A percentile compares a stretch with the other conserved stretches of the same genome.
Conservation (phyloP, 2,113 vertebrate species). For the Uropsilus gracilis region DNA sequence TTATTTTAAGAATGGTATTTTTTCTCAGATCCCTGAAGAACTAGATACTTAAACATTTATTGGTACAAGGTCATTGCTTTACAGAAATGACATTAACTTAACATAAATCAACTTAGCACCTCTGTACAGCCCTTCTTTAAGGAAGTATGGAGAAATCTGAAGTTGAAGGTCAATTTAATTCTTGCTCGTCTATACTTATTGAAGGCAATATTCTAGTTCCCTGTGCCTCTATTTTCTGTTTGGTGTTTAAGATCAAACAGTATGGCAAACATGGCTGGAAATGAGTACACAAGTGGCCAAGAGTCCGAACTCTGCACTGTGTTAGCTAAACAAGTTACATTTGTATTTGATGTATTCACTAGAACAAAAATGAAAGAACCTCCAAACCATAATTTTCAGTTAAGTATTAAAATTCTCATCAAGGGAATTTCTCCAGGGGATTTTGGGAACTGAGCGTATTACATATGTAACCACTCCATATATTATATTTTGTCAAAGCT, state of each 20-base stretch:
- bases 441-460: not conserved
- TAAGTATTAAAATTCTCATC: slow-evolving; percentile 20
- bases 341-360: not conserved
- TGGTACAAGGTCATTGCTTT: slow-evolving; percentile 67
- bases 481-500: not conserved
- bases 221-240: slow-evolving; percentile 13
- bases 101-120: slow-evolving; percentile 70
- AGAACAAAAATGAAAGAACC: slow-evolving; percentile 53
- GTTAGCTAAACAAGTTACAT: slow-evolving; percentile 38
- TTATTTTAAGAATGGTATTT: slow-evolving; percentile 65
- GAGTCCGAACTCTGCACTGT: not conserved
- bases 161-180: slow-evolving; percentile 66
- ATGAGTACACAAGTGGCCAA: not conserved
- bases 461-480: not conserved
- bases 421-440: not conserved
- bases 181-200: not conserved
- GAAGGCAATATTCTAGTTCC: slow-evolving; percentile 44
- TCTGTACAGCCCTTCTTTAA: slow-evolving; percentile 24
- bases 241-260: slow-evolving; percentile 57
- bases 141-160: slow-evolving; percentile 48
- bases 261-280: not conserved
- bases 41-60: slow-evolving; percentile 61
- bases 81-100: slow-evolving; percentile 58
- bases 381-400: not conserved
- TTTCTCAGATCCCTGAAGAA: slow-evolving; percentile 62